Percentiles rank a stretch among this genome's conserved stretches.
These are phyloP conservation scores for Ceriagrion tenellum DNA, from an alignment of 2,888 invertebrate genomes.

Conservation along the genomic window DNA sequence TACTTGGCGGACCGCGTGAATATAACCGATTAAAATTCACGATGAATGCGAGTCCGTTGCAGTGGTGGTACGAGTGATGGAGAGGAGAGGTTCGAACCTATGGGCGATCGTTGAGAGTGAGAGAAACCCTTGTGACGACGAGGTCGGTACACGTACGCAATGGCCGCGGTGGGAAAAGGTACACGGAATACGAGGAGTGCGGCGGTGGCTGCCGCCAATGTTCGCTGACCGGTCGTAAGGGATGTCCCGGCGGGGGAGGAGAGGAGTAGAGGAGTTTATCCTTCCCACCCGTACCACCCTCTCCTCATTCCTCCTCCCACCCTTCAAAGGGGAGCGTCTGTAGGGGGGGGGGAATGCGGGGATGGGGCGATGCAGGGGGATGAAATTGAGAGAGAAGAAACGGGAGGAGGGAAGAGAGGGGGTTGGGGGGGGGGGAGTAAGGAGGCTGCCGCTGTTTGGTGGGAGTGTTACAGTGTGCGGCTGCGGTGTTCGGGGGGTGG, in stretches of 20 bases:
- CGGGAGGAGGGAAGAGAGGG: neutral
- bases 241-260: conserved; percentile 51
- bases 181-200: neutral
- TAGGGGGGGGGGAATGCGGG: neutral
- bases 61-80: neutral
- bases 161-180: neutral
- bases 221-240: conserved; percentile 59
- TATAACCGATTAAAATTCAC: neutral
- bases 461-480: conserved; percentile 15
- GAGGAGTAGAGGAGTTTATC: neutral
- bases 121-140: neutral
- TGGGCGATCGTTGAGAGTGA: neutral
- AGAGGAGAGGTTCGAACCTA: neutral
- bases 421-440: too few relatives aligned
- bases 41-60: neutral
- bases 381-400: neutral
- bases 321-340: neutral
- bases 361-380: neutral
- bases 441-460: neutral
- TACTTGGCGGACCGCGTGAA: neutral
- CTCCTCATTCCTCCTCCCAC: neutral
- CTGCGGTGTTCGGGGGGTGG: neutral
- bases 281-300: neutral
- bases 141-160: neutral
- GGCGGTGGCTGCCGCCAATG: conserved; percentile 38